Percentiles rank a stretch among this genome's conserved stretches.
Evolutionary conservation across 2,888 invertebrate genomes (phyloP).

Genomic region (Apantesis nais): DNA sequence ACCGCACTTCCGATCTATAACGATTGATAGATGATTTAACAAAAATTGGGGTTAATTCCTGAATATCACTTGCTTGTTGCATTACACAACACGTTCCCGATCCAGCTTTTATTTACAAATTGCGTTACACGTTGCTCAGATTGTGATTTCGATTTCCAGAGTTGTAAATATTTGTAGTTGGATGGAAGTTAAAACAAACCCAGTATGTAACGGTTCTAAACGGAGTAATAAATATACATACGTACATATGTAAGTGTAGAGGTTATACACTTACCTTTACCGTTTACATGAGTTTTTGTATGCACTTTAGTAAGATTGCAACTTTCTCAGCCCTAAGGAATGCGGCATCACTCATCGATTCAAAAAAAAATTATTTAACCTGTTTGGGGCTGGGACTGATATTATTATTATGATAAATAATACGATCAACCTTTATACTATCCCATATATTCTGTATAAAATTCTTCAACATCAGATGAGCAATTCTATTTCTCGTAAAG

Average conservation of each 20-base stretch:
- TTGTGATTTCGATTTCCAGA: constrained; percentile 52
- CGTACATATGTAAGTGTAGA: background rate
- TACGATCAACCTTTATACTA: background rate
- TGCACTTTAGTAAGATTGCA: background rate
- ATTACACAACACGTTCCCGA: constrained; percentile 33
- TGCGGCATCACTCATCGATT: background rate
- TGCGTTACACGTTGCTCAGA: constrained; percentile 56
- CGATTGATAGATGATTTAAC: constrained; percentile 68
- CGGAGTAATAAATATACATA: constrained; percentile 5
- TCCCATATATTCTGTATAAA: background rate
- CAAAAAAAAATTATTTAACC: background rate
- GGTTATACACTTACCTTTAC: no score
- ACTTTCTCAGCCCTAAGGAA: background rate
- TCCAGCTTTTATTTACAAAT: constrained; percentile 54
- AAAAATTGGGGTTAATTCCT: constrained; percentile 80
- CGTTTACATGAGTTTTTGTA: background rate
- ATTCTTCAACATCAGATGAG: background rate
- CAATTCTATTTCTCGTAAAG: background rate
- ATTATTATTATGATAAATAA: background rate
- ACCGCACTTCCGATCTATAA: constrained; percentile 59
- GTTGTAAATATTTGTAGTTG: constrained; percentile 53
- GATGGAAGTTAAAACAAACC: constrained; percentile 26
- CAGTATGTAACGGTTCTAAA: constrained; percentile 21
- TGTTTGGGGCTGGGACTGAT: background rate
- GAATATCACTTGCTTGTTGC: constrained; percentile 59